Base-by-base conservation (phyloP, 2,888 invertebrate genomes). In the Bembecia ichneumoniformis region DNA sequence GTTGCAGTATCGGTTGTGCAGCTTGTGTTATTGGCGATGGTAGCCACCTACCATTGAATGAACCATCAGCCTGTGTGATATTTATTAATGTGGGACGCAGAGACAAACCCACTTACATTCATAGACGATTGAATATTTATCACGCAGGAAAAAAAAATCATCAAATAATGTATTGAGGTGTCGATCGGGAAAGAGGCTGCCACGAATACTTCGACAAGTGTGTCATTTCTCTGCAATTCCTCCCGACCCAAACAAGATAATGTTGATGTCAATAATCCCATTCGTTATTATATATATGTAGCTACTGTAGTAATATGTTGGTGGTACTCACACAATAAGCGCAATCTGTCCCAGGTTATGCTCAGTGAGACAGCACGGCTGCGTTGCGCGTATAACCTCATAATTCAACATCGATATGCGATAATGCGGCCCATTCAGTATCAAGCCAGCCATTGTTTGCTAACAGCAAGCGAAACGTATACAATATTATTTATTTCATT, bases 351-450 rank as follows among this genome's bases (percentile, higher is more conserved):
- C 14, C 40, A 14, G 14, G 13, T 47, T 14, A 36, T 36, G 55
- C 13, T 52, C 43, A 47, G 67, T 72, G 66, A 79, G 81, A 81
- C 81, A 75, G 76, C 68, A 52, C 71, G 79, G 74, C 76, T 71
- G 71, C 76, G 66, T 58, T 59, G 58, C 56, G 57, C 58, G 58
- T 59, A 53, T 54, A 68, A 67, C 66, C 70, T 70, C 77, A 72
- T 79, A 80, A 79, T 60, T 79, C 71, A 71, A 57, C 64, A 59
- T 59, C 63, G 69, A 71, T 66, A 63, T 62, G 65, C 66, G 74
- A 79, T 80, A 78, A 74, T 68, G 62, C 64, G 59, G 61, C 69
- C 73, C 77, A 77, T 76, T 78, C 71, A 77, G 66, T 62, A 62
- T 57, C 56, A 57, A 58, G 55, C 28, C 44, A 47, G 57, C 56